Evolutionary conservation across 1,140 invertebrate genomes (phyloP), one percentile per base, ranked within the genome.

Genomic region (Oscheius sp.): DNA sequence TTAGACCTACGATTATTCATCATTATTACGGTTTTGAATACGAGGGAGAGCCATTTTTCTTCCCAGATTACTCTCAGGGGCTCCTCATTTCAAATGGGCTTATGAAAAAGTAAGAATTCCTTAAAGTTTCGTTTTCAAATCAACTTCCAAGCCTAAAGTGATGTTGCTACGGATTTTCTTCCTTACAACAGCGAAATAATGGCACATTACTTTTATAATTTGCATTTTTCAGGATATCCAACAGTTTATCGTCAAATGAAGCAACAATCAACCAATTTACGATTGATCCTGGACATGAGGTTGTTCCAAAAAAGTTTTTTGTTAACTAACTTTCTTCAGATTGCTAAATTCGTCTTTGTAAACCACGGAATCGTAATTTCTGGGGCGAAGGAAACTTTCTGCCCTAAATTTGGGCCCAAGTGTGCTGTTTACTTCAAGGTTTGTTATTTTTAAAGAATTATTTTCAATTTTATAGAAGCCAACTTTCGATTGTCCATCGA

Each of bases 1-100:
- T 73, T n/a, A 76, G 74, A 2, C 74, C 64, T 1, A 77, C 74
- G n/a, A 77, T 77, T 3, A 77, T 75, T 52, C 75, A 77, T 58
- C 75, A 77, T 42, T 77, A 68, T 52, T 72, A 74, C 45, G 73
- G 72, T 1, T 75, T 45, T 29, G 34, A 20, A 10, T n/a, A 59
- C 58, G 68, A 77, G 29, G 31, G 35, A 59, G 45, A 35, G 2
- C 52, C 36, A 2, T 77, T 77, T 46, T 13, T 26, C n/a, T 77
- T 77, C 72, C 74, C 66, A 1, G 72, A 78, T 20, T 34, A 73
- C n/a, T 64, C 74, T 20, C 46, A 32, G 28, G 75, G 75, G 7
- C 38, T 77, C 4, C 52, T 76, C 42, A 35, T 77, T 10, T 71
- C 59, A 34, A 36, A 26, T 28, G 31, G 4, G 2, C 29, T 74